Conservation (phyloP, 1,140 invertebrate genomes). For the Lepidotrigona ventralis region DNA sequence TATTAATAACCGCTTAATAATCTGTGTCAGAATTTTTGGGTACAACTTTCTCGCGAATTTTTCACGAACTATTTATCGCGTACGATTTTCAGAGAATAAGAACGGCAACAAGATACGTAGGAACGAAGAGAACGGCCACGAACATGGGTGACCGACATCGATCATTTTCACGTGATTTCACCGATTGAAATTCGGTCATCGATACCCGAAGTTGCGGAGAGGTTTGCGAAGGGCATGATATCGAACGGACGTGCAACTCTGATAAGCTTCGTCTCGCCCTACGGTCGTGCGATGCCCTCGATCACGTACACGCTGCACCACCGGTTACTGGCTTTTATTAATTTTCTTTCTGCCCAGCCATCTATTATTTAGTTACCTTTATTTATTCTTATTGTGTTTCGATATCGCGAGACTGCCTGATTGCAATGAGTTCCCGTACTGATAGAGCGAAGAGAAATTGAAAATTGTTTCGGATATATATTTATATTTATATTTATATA, state of each 20-base stretch:
- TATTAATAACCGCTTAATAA: conserved; percentile 6
- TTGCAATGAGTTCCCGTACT: neutral
- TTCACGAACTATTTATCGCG: neutral
- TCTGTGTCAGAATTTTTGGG: neutral
- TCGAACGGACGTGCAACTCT: conserved; percentile 23
- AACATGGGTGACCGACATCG: neutral
- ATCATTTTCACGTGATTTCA: conserved; percentile 37
- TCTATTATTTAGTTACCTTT: conserved; percentile 23
- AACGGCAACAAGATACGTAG: too few species aligned
- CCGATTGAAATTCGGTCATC: conserved; percentile 36
- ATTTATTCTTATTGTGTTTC: neutral
- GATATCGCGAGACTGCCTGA: neutral
- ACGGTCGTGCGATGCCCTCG: conserved; percentile 26
- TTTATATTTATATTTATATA: too few species aligned
- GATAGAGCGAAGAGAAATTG: neutral
- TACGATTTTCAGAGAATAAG: neutral
- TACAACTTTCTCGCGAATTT: too few species aligned
- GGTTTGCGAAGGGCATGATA: conserved; percentile 17
- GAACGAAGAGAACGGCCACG: neutral
- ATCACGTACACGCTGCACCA: conserved; percentile 31
- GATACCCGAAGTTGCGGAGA: conserved; percentile 31
- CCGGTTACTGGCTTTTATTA: conserved; percentile 11
- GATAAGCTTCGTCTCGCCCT: conserved; percentile 34
- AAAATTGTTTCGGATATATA: too few species aligned
- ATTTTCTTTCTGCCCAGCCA: neutral